Conservation (phyloP, 2,888 invertebrate genomes). For the Iphiclides podalirius region DNA sequence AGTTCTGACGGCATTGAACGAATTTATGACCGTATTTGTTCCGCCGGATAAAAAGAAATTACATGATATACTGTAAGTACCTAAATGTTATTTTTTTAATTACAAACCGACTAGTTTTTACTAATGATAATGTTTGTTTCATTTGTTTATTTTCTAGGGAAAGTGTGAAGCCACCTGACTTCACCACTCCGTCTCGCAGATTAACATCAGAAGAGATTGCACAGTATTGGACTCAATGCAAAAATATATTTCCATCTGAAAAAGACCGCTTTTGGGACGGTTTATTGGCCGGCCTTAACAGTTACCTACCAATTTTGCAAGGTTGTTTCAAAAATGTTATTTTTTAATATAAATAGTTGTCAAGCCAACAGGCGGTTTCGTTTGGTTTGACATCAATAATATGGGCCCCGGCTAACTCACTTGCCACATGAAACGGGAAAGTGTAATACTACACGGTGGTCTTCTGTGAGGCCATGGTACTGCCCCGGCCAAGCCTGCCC, state of each 20-base stretch:
- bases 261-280: conserved; percentile 87
- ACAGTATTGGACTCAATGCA: conserved; percentile 84
- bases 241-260: conserved; percentile 78
- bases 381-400: too few species aligned
- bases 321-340: conserved; percentile 52
- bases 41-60: conserved; percentile 66
- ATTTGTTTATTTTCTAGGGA: conserved; percentile 44
- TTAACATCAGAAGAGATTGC: conserved; percentile 78
- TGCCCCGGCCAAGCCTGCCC: too few species aligned
- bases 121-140: too few species aligned
- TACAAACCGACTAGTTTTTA: too few species aligned
- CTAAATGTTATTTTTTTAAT: neutral
- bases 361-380: too few species aligned
- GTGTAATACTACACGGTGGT: too few species aligned
- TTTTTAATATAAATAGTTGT: too few species aligned
- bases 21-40: conserved; percentile 77
- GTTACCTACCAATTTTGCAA: conserved; percentile 83
- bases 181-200: conserved; percentile 78
- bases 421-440: too few species aligned
- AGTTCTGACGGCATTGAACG: conserved; percentile 82
- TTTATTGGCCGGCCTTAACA: conserved; percentile 81
- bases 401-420: too few species aligned
- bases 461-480: too few species aligned
- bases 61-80: conserved; percentile 59
- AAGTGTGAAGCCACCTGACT: conserved; percentile 57